Evolutionary conservation across 2,113 vertebrate species (phyloP).

Genomic region (Tragulus kanchil): DNA sequence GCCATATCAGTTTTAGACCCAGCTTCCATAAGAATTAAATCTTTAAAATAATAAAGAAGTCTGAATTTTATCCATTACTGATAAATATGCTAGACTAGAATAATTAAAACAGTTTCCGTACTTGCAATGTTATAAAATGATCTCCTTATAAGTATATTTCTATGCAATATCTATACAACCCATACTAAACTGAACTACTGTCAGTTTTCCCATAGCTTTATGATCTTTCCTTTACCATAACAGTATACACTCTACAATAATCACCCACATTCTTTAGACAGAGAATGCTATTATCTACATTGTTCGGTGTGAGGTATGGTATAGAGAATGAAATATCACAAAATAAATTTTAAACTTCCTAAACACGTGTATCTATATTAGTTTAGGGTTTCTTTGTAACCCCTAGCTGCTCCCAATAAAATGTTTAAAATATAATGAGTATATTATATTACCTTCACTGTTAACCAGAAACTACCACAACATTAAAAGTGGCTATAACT

Average conservation of each 20-base stretch:
- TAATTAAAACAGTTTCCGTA: constrained; percentile 11
- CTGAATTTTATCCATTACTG: neutral
- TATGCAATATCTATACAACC: neutral
- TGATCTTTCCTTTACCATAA: neutral
- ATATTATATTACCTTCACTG: neutral
- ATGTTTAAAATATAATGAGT: neutral
- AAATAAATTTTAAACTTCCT: neutral
- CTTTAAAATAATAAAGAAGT: constrained; percentile 12
- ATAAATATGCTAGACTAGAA: neutral
- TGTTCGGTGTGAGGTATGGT: neutral
- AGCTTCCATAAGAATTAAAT: constrained; percentile 15
- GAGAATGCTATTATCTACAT: neutral
- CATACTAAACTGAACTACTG: neutral
- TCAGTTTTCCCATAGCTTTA: neutral
- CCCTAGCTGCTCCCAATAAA: neutral
- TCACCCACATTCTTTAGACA: constrained; percentile 5
- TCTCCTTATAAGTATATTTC: neutral
- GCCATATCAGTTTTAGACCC: constrained; percentile 40
- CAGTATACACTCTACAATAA: neutral
- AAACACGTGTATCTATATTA: neutral
- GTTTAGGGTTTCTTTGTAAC: neutral
- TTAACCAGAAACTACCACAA: neutral
- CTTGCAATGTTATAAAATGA: constrained; percentile 11
- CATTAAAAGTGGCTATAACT: neutral
- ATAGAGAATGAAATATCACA: neutral